phyloP scores from a whole-genome alignment of 1,140 invertebrate genomes.

The Euschistus heros region DNA sequence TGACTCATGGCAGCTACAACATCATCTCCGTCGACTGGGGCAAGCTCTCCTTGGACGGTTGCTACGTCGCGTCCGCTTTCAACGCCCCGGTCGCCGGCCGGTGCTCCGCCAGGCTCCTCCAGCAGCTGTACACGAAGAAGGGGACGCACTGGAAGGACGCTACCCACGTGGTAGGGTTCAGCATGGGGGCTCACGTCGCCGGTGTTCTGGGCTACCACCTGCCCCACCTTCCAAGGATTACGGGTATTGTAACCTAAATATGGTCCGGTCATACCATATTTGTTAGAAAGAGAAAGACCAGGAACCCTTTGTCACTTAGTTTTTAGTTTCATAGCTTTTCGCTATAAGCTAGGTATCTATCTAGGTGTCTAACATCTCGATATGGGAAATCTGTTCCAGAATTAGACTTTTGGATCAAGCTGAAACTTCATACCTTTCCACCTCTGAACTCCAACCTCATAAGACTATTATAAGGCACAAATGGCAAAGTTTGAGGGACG shows the following conservation, averaged over 20 bases:
- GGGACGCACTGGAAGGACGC: constrained; percentile 29
- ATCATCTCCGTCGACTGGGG: constrained; percentile 51
- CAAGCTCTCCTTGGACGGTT: constrained; percentile 44
- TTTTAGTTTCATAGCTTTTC: too few relatives aligned
- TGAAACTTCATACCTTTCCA: too few relatives aligned
- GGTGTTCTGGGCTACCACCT: constrained; percentile 43
- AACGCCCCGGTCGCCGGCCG: constrained; percentile 45
- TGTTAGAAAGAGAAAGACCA: too few relatives aligned
- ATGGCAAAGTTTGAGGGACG: too few relatives aligned
- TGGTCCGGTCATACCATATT: too few relatives aligned
- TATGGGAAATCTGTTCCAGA: too few relatives aligned
- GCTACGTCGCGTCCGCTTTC: constrained; percentile 43
- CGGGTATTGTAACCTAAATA: not conserved
- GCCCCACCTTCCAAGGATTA: not conserved
- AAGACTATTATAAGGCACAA: too few relatives aligned
- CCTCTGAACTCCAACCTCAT: too few relatives aligned
- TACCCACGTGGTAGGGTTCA: constrained; percentile 64
- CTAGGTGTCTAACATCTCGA: too few relatives aligned
- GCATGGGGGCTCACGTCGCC: constrained; percentile 61
- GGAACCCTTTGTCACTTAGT: too few relatives aligned
- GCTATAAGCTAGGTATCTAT: too few relatives aligned
- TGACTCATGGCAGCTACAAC: constrained; percentile 44
- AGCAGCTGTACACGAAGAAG: constrained; percentile 34
- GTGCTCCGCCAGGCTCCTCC: constrained; percentile 36
- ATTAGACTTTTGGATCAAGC: too few relatives aligned